These are phyloP conservation scores for Coracias cyanogaster DNA, from an alignment of 2,797 vertebrate genomes.

Conservation along the genomic window DNA sequence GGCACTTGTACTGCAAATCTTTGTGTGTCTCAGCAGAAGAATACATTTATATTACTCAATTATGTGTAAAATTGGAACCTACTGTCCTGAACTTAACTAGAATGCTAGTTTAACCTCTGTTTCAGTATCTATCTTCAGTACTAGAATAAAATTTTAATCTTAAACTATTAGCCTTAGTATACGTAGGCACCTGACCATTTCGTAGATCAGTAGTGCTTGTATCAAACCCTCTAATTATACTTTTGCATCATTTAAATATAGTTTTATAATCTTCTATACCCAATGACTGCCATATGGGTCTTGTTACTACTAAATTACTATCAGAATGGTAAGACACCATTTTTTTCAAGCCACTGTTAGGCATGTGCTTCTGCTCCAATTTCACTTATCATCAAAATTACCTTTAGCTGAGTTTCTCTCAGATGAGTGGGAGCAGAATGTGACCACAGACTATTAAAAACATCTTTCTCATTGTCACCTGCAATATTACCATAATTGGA, in stretches of 20 bases:
- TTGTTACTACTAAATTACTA: neutral
- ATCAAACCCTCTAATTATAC: neutral
- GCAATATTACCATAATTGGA: constrained; percentile 43
- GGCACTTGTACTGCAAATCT: neutral
- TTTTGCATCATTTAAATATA: neutral
- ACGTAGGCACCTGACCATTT: neutral
- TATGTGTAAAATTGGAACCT: neutral
- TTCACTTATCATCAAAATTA: neutral
- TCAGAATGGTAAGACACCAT: neutral
- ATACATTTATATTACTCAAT: neutral
- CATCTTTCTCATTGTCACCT: constrained; percentile 31
- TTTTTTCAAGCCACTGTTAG: neutral
- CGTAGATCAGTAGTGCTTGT: neutral
- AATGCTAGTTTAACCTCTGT: neutral
- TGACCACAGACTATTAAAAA: constrained; percentile 15
- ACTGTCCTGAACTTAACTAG: neutral
- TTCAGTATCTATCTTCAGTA: neutral
- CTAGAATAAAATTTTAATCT: neutral
- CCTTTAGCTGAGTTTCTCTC: neutral
- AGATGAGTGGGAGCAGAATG: neutral
- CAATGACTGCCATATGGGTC: neutral
- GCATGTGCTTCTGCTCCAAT: neutral
- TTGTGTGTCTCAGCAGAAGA: neutral
- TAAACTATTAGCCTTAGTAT: neutral
- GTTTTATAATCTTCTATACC: neutral